Evolutionary conservation across 2,113 vertebrate genomes (phyloP).

Genomic region (Nematolebias whitei): DNA sequence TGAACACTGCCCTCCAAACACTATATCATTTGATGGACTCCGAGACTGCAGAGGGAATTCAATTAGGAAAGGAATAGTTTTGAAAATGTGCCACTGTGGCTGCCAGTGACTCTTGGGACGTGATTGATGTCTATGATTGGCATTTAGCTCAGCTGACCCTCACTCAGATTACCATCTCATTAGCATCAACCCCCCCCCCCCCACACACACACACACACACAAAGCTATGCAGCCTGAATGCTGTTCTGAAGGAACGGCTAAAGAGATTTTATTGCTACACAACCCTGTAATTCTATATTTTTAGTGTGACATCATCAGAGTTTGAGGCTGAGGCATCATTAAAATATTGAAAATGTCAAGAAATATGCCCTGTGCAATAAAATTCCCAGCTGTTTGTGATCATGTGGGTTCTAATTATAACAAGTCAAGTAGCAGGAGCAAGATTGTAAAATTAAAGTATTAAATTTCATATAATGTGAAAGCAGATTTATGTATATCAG

Average conservation of each 20-base stretch:
- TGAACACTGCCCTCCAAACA: slow-evolving; percentile 46
- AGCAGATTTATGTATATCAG: slow-evolving; percentile 2
- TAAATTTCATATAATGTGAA: slow-evolving; percentile 31
- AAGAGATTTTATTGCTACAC: slow-evolving; percentile 37
- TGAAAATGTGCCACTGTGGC: slow-evolving; percentile 53
- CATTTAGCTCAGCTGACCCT: slow-evolving; percentile 72
- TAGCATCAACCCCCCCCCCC: slow-evolving; percentile 45
- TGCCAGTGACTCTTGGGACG: slow-evolving; percentile 56
- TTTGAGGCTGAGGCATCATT: slow-evolving; percentile 31
- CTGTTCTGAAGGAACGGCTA: slow-evolving; percentile 39
- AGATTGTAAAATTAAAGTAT: slow-evolving; percentile 29
- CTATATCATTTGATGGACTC: slow-evolving; percentile 53
- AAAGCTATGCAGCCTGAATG: slow-evolving; percentile 31
- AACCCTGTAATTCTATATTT: slow-evolving; percentile 62
- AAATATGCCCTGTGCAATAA: slow-evolving; percentile 19
- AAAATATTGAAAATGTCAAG: slow-evolving; percentile 37
- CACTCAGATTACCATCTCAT: slow-evolving; percentile 73
- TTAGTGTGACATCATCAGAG: slow-evolving; percentile 36
- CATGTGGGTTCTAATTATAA: slow-evolving; percentile 23
- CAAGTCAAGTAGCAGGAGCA: slow-evolving; percentile 1
- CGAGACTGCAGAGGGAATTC: slow-evolving; percentile 57
- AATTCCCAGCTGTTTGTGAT: slow-evolving; percentile 18
- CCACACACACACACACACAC: slow-evolving; percentile 49
- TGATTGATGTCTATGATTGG: slow-evolving; percentile 73
- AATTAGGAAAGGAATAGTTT: slow-evolving; percentile 67